Evolutionary conservation across 2,888 invertebrate species (phyloP).

Genomic region (Tholera decimalis): DNA sequence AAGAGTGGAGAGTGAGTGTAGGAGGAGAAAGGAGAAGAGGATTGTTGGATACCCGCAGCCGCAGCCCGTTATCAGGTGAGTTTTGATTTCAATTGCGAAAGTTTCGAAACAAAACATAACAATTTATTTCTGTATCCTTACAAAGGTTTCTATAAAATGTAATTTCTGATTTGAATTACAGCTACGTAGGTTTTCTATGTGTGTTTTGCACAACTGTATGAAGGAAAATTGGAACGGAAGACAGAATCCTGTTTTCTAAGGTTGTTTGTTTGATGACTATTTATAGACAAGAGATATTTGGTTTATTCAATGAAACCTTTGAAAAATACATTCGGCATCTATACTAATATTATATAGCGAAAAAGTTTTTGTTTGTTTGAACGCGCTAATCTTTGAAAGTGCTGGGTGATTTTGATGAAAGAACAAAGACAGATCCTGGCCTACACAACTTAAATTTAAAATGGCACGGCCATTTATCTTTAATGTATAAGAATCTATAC

Average conservation of each 20-base stretch:
- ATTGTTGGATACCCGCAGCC: slow-evolving; percentile 75
- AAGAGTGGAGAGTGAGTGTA: slow-evolving; percentile 87
- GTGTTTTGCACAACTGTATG: background rate
- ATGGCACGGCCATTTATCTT: no score
- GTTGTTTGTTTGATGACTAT: slow-evolving; percentile 1
- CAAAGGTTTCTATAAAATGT: background rate
- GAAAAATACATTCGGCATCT: background rate
- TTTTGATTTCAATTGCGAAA: slow-evolving; percentile 30
- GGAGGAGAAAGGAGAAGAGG: slow-evolving; percentile 82
- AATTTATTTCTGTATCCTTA: background rate
- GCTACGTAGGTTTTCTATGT: background rate
- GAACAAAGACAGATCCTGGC: no score
- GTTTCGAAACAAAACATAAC: background rate
- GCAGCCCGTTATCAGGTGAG: slow-evolving; percentile 80
- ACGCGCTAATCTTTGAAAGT: no score
- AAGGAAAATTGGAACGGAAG: background rate
- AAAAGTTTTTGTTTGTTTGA: no score
- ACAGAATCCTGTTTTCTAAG: background rate
- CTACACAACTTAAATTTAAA: no score
- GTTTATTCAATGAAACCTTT: background rate
- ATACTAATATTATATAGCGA: no score
- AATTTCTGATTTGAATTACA: background rate
- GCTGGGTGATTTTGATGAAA: no score
- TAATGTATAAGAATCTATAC: no score
- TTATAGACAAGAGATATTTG: background rate